A percentile compares a stretch with the other conserved stretches of the same genome.
These are phyloP conservation scores for Oreochromis grahami DNA, from an alignment of 2,797 vertebrate species.

Conservation along the genomic window DNA sequence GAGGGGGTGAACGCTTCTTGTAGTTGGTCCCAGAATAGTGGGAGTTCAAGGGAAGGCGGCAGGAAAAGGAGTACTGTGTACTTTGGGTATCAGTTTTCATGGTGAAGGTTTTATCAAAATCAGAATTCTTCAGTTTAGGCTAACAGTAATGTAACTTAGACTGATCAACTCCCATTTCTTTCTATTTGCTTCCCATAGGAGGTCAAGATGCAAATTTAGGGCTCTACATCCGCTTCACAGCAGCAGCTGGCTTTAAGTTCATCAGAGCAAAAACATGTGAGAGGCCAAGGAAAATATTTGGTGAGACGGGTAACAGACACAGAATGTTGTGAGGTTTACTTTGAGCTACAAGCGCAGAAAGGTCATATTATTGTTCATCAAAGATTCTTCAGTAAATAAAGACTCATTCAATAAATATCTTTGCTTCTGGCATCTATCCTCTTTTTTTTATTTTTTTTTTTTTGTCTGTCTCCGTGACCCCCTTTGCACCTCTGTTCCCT, in stretches of 20 bases:
- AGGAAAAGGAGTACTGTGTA: neutral
- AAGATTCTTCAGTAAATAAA: slow-evolving; percentile 12
- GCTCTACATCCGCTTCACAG: slow-evolving; percentile 44
- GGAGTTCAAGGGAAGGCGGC: neutral
- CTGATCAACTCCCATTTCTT: slow-evolving; percentile 11
- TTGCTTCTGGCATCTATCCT: neutral
- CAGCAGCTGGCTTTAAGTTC: slow-evolving; percentile 38
- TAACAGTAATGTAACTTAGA: slow-evolving; percentile 1
- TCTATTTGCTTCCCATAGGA: slow-evolving; percentile 47
- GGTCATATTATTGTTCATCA: slow-evolving; percentile 30
- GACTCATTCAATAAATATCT: slow-evolving; percentile 1
- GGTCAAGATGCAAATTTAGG: slow-evolving; percentile 46
- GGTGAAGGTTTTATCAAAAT: slow-evolving; percentile 15
- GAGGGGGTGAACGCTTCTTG: neutral
- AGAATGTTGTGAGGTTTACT: slow-evolving; percentile 43
- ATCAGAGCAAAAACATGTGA: slow-evolving; percentile 61
- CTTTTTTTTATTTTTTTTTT: neutral
- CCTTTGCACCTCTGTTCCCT: neutral
- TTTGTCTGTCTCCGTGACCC: neutral
- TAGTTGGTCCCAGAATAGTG: slow-evolving; percentile 1
- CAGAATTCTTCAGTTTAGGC: neutral
- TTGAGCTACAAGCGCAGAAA: slow-evolving; percentile 7
- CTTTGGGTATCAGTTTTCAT: neutral
- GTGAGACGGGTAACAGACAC: slow-evolving; percentile 42
- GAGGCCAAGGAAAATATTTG: slow-evolving; percentile 69